Evolutionary conservation across 2,797 vertebrate species (phyloP).

Genomic region (Sebastes taczanowskii): DNA sequence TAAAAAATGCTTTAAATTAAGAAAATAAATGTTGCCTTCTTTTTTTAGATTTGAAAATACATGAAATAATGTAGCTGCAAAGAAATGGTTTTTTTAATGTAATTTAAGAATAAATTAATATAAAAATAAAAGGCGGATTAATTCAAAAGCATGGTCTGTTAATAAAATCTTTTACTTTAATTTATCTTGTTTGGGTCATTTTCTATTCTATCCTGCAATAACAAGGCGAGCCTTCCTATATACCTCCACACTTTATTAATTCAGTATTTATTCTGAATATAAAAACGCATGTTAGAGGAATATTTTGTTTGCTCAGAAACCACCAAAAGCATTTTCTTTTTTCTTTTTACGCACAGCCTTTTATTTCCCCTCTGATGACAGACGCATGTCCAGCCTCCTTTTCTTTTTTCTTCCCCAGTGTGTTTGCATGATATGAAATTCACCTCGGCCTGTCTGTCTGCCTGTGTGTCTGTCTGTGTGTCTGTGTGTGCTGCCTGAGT

Average conservation of each 20-base stretch:
- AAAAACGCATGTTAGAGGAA: not conserved
- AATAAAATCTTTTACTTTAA: not conserved
- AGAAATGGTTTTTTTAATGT: not conserved
- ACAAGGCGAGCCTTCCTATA: not conserved
- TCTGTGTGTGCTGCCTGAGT: constrained; percentile 41
- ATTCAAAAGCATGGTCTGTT: not conserved
- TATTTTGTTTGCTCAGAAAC: not conserved
- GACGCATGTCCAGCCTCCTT: constrained; percentile 18
- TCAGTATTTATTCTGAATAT: not conserved
- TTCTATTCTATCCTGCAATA: not conserved
- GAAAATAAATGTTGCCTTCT: not conserved
- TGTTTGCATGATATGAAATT: constrained; percentile 41
- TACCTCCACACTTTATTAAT: not conserved
- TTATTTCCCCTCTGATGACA: not conserved
- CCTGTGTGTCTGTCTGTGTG: not conserved
- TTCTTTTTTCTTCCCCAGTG: not conserved
- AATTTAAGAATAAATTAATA: not conserved
- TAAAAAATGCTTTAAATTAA: not conserved
- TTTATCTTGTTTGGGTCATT: not conserved
- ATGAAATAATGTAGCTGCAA: not conserved
- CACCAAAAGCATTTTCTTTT: not conserved
- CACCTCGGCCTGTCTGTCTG: constrained; percentile 25
- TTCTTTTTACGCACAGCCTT: not conserved
- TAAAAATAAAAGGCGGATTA: not conserved
- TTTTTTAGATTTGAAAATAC: not conserved